Percentiles rank a stretch among this genome's conserved stretches.
phyloP scores from a whole-genome alignment of 2,797 vertebrate genomes.

The Antennarius maculatus region DNA sequence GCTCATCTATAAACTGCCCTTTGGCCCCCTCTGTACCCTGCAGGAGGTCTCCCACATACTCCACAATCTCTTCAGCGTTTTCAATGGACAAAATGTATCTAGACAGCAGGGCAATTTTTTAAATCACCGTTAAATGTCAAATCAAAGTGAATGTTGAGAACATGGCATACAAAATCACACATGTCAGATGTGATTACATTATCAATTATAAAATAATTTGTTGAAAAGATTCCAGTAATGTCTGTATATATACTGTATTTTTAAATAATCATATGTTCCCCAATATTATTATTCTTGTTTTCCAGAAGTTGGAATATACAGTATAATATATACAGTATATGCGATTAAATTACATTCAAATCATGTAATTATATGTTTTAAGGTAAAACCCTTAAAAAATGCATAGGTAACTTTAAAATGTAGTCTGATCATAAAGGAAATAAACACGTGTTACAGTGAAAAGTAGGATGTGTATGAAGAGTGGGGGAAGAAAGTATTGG shows the following conservation, averaged over 20 bases:
- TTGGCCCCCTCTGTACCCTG: slow-evolving; percentile 90
- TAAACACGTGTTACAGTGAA: too few species aligned
- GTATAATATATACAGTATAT: too few species aligned
- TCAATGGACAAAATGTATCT: slow-evolving; percentile 95
- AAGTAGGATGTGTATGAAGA: too few species aligned
- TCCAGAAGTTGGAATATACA: too few species aligned
- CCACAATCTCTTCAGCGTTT: slow-evolving; percentile 89
- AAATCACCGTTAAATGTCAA: not conserved
- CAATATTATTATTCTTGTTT: too few species aligned
- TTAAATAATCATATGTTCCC: not conserved
- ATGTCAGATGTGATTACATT: too few species aligned
- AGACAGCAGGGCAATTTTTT: not conserved
- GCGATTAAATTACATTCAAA: too few species aligned
- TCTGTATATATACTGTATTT: not conserved
- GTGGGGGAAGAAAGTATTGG: not conserved
- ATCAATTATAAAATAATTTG: too few species aligned
- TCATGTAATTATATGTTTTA: not conserved
- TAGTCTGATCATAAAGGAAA: too few species aligned
- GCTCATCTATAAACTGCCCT: slow-evolving; percentile 87
- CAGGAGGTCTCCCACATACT: slow-evolving; percentile 92
- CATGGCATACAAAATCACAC: not conserved
- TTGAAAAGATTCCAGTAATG: too few species aligned
- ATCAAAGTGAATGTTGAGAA: not conserved
- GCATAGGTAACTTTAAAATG: not conserved
- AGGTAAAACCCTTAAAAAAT: not conserved